phyloP scores from a whole-genome alignment of 1,140 invertebrate species.

The Euborellia annulipes region DNA sequence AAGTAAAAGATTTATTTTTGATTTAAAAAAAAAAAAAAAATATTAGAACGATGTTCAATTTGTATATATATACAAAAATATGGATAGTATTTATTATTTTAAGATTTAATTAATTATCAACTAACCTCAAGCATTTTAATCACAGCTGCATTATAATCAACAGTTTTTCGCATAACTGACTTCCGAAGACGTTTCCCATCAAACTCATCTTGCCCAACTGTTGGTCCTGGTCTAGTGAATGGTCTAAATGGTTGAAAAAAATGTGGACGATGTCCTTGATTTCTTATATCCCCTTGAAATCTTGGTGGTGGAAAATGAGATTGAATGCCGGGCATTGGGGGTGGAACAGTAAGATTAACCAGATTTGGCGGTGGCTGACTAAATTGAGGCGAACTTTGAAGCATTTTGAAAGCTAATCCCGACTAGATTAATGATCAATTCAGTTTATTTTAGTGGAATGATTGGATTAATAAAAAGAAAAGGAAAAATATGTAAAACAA shows the following conservation, averaged over 20 bases:
- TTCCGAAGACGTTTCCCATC: slow-evolving; percentile 91
- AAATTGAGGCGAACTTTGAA: slow-evolving; percentile 19
- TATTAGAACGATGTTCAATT: too few species aligned
- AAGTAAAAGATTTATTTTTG: too few species aligned
- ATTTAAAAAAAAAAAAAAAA: too few species aligned
- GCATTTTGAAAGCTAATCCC: too few species aligned
- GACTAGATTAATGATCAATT: too few species aligned
- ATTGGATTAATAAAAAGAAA: too few species aligned
- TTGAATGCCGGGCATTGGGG: slow-evolving; percentile 21
- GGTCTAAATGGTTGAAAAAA: slow-evolving; percentile 33
- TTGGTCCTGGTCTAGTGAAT: slow-evolving; percentile 27
- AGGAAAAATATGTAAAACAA: too few species aligned
- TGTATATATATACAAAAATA: too few species aligned
- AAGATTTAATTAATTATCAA: too few species aligned
- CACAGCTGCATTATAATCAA: slow-evolving; percentile 95
- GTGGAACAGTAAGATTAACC: slow-evolving; percentile 32
- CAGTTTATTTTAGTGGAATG: too few species aligned
- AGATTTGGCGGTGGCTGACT: slow-evolving; percentile 26
- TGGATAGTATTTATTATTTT: too few species aligned
- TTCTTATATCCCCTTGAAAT: slow-evolving; percentile 20
- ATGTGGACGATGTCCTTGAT: slow-evolving; percentile 25
- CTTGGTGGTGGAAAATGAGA: slow-evolving; percentile 29
- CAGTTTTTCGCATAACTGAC: slow-evolving; percentile 92
- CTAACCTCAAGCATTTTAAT: slow-evolving; percentile 75
- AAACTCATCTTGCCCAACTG: slow-evolving; percentile 55